Base-by-base conservation (phyloP, 2,888 invertebrate genomes). In the Platypus cylindrus region DNA sequence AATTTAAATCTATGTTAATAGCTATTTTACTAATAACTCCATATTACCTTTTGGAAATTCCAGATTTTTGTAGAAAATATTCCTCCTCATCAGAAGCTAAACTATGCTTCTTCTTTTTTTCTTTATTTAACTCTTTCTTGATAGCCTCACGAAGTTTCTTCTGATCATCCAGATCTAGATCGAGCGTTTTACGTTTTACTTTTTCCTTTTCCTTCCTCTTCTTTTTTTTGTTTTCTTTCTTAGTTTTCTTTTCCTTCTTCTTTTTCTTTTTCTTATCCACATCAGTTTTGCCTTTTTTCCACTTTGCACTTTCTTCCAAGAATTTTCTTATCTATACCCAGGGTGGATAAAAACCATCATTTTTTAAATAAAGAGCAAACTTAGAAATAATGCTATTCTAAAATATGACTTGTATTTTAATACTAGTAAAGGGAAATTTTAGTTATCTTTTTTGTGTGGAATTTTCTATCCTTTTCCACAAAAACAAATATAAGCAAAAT, bases 231-330 rank as follows among this genome's bases (percentile, higher is more conserved):
- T 76, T 75, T 57, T 78, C 78, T 59, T 80, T 78, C 60, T 80
- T 80, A 60, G 73, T 55, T 46, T 66, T 67, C 53, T 68, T 70
- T 25, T 64, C 64, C 46, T 65, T 62, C 48, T 66, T 65, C 50
- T 66, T 66, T 53, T 65, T 66, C 51, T 67, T 67, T 54, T 75
- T 75, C 49, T 75, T 74, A 48, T 77, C 76, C 49, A 78, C 72
- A 62, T 69, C 52, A 3, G 20, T 69, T 59, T 73, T 77, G 52
- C 71, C 70, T 53, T 76, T 77, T 54, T 80, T 80, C 67, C 82
- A 85, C 52, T 81, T 78, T 17, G 78, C 77, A 0, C 83, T 82
- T 51, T 86, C 85, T 52, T 82, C 83, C 37, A 87, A 65, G 59
- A 86, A 80, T 59, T 79, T 84, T n/a, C 84, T 74, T 12, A 43